A percentile compares a stretch with the other conserved stretches of the same genome.
phyloP scores from a whole-genome alignment of 2,888 invertebrate genomes.

The Torymus tubicola region DNA sequence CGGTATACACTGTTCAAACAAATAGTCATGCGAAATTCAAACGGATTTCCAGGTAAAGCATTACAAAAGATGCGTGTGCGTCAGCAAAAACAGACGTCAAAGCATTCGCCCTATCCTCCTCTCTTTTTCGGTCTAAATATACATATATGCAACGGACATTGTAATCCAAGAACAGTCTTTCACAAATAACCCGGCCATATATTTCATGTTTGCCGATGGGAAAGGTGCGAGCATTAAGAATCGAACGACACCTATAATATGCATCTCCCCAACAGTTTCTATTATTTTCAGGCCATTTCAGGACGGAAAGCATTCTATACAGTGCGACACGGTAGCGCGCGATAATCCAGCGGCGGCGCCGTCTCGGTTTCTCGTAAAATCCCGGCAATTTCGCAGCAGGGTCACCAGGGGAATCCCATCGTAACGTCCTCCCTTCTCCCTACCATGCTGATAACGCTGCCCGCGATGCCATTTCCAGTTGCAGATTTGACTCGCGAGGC shows the following conservation, averaged over 20 bases:
- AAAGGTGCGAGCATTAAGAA: slow-evolving; percentile 29
- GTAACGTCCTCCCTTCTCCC: slow-evolving; percentile 25
- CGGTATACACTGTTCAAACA: no score
- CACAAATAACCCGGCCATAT: not conserved
- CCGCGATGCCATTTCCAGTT: slow-evolving; percentile 59
- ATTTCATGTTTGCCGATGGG: not conserved
- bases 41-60: no score
- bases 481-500: slow-evolving; percentile 59
- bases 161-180: not conserved
- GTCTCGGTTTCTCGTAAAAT: slow-evolving; percentile 49
- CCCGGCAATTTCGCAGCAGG: slow-evolving; percentile 45
- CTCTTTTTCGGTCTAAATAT: not conserved
- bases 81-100: no score
- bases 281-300: slow-evolving; percentile 36
- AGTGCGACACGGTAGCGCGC: slow-evolving; percentile 2
- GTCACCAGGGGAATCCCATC: slow-evolving; percentile 55
- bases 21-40: no score
- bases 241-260: slow-evolving; percentile 47
- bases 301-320: not conserved
- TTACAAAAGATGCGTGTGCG: no score
- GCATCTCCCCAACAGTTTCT: slow-evolving; percentile 10
- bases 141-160: not conserved
- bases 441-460: slow-evolving; percentile 53
- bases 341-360: slow-evolving; percentile 38
- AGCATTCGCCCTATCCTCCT: no score